Conservation (phyloP, 2,797 vertebrate genomes). For the Girardinus metallicus region DNA sequence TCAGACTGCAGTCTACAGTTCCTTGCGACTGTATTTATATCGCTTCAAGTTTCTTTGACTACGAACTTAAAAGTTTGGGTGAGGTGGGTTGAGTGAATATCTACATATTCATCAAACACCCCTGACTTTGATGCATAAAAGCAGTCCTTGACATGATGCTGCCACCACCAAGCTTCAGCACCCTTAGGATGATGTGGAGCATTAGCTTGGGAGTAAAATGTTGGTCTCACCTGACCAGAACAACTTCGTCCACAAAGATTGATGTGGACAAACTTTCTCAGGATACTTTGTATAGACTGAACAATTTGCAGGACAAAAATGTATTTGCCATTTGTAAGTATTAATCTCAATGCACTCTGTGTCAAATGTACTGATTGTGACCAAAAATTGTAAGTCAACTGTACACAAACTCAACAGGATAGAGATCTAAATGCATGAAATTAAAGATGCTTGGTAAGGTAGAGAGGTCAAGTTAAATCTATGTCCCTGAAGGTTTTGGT, state of each 20-base stretch:
- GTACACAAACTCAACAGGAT: slow-evolving; percentile 36
- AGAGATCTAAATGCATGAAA: slow-evolving; percentile 40
- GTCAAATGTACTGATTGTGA: slow-evolving; percentile 34
- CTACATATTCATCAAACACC: neutral
- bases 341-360: slow-evolving; percentile 31
- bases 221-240: neutral
- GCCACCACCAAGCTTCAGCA: neutral
- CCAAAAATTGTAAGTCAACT: slow-evolving; percentile 35
- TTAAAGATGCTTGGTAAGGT: neutral
- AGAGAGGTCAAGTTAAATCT: neutral
- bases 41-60: neutral
- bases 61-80: neutral
- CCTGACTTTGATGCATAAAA: neutral
- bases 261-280: slow-evolving; percentile 4
- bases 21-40: neutral
- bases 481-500: neutral
- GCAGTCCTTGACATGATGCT: neutral
- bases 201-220: neutral
- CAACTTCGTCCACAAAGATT: neutral
- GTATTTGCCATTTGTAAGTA: slow-evolving; percentile 11
- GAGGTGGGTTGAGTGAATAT: neutral
- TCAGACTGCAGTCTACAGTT: neutral
- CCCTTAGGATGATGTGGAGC: neutral
- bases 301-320: no score
- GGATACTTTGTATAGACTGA: slow-evolving; percentile 20